phyloP scores from a whole-genome alignment of 2,797 vertebrate genomes.

The Sebastes aleutianus region DNA sequence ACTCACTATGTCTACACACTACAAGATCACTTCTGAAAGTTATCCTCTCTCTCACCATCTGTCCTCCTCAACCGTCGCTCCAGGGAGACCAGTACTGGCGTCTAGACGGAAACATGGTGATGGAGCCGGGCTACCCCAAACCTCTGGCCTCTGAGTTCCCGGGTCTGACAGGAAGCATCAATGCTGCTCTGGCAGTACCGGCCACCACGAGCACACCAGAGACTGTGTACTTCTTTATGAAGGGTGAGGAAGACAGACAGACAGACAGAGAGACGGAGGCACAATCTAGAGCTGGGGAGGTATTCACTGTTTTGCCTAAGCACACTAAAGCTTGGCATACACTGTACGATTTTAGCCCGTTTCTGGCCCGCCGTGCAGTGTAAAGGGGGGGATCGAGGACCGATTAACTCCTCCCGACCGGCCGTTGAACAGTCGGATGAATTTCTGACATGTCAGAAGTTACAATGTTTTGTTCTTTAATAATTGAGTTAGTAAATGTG shows the following conservation, averaged over 20 bases:
- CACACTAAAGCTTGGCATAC: too few relatives aligned
- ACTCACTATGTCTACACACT: neutral
- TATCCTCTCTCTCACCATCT: neutral
- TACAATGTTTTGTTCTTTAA: too few relatives aligned
- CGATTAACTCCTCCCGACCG: too few relatives aligned
- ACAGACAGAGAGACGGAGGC: neutral
- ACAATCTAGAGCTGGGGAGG: neutral
- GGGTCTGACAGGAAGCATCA: slow-evolving; percentile 85
- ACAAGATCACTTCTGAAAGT: neutral
- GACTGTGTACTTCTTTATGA: slow-evolving; percentile 90
- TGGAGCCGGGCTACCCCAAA: slow-evolving; percentile 88
- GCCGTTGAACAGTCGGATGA: too few relatives aligned
- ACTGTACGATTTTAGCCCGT: too few relatives aligned
- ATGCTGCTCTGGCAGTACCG: slow-evolving; percentile 84
- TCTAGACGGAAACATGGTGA: slow-evolving; percentile 84
- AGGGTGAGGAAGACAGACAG: slow-evolving; percentile 70
- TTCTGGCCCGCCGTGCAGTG: too few relatives aligned
- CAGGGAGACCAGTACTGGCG: slow-evolving; percentile 90
- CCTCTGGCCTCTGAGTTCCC: slow-evolving; percentile 86
- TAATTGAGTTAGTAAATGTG: too few relatives aligned
- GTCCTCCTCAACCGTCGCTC: neutral
- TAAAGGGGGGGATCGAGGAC: too few relatives aligned
- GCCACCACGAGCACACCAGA: slow-evolving; percentile 83
- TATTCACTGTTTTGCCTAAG: too few relatives aligned
- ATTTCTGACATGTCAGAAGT: too few relatives aligned